Evolutionary conservation across 2,113 vertebrate species (phyloP), one percentile per base, ranked within the genome.

Genomic region (Prolemur simus): DNA sequence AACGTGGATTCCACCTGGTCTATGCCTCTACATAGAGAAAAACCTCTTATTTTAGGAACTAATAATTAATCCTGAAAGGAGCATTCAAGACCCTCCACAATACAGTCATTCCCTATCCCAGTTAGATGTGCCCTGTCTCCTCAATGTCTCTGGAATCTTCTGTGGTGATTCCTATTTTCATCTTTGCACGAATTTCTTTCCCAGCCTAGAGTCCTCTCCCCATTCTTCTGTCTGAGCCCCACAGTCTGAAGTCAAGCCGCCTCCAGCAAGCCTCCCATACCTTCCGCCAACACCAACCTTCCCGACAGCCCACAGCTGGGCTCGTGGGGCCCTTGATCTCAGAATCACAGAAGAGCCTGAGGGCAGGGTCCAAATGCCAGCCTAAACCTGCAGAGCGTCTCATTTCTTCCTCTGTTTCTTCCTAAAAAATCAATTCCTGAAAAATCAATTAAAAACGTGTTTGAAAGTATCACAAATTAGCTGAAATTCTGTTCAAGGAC

Each of bases 1-100:
- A 73, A 56, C 4, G 0, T 47, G 58, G 18, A 8, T 18, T 2
- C 12, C 4, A 1, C 12, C 23, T 27, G 10, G 3, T 69, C 8
- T 32, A 25, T 4, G 17, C 12, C 5, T 42, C 8, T 0, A 1
- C 20, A 20, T 11, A 47, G 12, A 34, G 27, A 37, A 68, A 63
- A 14, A 17, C 8, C 25, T 47, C n/a, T 12, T 5, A 20, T 37
- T 3, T 6, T 32, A 2, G 29, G 47, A 60, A 45, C 10, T 21
- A 56, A 27, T 5, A 52, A 11, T 49, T 58, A 52, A 14, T 56
- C 39, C 11, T 10, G 20, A 82, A 39, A 77, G 27, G 8, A n/a
- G 32, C 58, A 6, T 39, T 29, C 47, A n/a, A 56, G 64, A 34
- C 37, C 39, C 13, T 29, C 18, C 37, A 37, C 6, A 8, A 13